phyloP scores from a whole-genome alignment of 37 sponge, comb jelly and placozoan species.

The Halisarca cf. caerulea region DNA sequence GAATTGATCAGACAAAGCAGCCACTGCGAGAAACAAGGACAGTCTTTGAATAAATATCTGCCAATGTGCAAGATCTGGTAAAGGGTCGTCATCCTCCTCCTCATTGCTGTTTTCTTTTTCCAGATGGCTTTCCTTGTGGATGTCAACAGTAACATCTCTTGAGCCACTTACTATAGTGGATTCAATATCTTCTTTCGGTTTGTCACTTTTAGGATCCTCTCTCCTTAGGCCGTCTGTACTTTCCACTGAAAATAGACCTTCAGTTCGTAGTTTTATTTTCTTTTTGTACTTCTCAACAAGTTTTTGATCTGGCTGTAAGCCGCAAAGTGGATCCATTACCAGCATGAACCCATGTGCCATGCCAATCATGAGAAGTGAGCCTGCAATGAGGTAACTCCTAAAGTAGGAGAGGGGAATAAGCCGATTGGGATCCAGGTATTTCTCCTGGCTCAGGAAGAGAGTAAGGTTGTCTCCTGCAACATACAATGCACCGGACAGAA shows the following conservation, averaged over 20 bases:
- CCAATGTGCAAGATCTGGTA: not conserved
- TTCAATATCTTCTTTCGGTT: not conserved
- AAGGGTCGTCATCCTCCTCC: not conserved
- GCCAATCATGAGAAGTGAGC: constrained; percentile 2
- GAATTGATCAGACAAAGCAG: constrained; percentile 2
- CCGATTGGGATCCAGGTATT: not conserved
- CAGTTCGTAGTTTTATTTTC: not conserved
- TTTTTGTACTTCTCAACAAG: not conserved
- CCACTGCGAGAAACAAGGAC: not conserved
- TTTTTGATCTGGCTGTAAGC: not conserved
- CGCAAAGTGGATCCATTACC: not conserved
- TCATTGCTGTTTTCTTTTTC: not conserved
- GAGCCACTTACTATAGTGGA: not conserved
- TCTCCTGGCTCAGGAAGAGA: not conserved
- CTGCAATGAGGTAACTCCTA: not conserved
- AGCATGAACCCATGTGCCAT: not conserved
- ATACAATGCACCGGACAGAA: not conserved
- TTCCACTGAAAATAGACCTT: not conserved
- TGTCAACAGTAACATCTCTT: not conserved
- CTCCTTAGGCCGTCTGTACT: not conserved
- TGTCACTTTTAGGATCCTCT: not conserved
- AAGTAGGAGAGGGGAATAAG: not conserved
- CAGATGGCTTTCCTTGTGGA: not conserved
- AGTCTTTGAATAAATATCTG: not conserved
- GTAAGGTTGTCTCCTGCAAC: constrained; percentile 12